Conservation (phyloP, 2,113 vertebrate genomes). For the Raja brachyura region DNA sequence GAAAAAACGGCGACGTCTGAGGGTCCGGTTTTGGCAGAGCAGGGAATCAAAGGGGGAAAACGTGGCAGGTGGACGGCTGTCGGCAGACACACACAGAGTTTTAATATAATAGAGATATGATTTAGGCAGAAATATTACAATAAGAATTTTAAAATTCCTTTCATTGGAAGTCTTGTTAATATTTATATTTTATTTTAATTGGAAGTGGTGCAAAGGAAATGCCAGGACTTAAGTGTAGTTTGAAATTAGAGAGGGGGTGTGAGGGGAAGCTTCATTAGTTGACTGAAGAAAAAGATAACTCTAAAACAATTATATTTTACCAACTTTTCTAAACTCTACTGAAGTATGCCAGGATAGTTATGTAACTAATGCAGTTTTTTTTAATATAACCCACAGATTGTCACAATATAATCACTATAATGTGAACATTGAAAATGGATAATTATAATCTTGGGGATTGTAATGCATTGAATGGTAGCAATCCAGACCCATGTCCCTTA, state of each 20-base stretch:
- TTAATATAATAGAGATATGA: no score
- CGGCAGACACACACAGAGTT: no score
- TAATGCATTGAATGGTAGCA: not conserved
- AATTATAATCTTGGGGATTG: not conserved
- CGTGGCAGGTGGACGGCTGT: no score
- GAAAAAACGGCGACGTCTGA: no score
- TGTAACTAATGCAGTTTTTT: not conserved
- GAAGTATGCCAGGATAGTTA: not conserved
- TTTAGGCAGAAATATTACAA: no score
- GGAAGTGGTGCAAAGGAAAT: not conserved
- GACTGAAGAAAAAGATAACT: not conserved
- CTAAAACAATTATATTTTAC: not conserved
- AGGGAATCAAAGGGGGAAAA: no score
- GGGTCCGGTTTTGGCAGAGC: no score
- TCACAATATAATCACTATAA: not conserved
- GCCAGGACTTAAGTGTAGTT: not conserved
- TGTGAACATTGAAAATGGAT: not conserved
- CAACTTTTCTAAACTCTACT: not conserved
- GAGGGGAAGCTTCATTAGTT: not conserved
- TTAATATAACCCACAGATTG: not conserved
- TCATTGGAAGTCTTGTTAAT: no score
- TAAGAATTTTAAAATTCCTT: no score
- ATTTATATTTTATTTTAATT: constrained; percentile 1
- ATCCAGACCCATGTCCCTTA: not conserved
- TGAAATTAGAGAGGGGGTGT: not conserved